Percentiles rank a stretch among this genome's conserved stretches.
Conservation (phyloP, 2,797 vertebrate genomes). For the Triplophysa bombifrons region DNA sequence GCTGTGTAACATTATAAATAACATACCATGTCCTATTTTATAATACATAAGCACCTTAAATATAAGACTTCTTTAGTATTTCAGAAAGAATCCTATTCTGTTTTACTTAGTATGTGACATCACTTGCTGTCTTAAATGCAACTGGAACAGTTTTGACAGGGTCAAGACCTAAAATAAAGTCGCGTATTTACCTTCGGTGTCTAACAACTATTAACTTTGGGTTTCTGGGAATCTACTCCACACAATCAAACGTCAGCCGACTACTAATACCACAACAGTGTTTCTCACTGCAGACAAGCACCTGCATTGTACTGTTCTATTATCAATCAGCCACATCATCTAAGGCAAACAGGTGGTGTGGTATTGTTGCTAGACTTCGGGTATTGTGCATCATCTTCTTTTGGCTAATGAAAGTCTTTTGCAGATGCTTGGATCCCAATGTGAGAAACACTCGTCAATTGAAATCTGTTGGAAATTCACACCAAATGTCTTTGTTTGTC, state of each 20-base stretch:
- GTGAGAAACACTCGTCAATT: conserved; percentile 46
- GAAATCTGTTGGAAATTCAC: neutral
- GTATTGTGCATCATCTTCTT: conserved; percentile 31
- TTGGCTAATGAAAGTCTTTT: conserved; percentile 37
- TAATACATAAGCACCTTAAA: neutral
- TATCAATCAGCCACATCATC: conserved; percentile 47
- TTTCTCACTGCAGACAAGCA: conserved; percentile 52
- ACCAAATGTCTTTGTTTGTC: neutral
- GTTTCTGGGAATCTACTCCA: conserved; percentile 12
- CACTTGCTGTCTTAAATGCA: neutral
- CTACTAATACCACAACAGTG: conserved; percentile 22
- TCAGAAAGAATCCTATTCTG: neutral
- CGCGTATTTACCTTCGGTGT: conserved; percentile 19
- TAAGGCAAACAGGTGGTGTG: conserved; percentile 54
- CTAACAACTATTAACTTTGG: conserved; percentile 11
- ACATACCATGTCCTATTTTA: no score
- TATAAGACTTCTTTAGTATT: neutral
- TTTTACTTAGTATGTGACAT: neutral
- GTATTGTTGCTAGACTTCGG: conserved; percentile 10
- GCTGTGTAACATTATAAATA: no score
- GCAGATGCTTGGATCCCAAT: conserved; percentile 45
- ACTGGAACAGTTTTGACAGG: conserved; percentile 20
- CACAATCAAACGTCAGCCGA: neutral
- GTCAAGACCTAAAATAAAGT: conserved; percentile 19
- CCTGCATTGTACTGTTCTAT: conserved; percentile 26